Evolutionary conservation across 2,888 invertebrate genomes (phyloP), one percentile per base, ranked within the genome.

Genomic region (Xylocampa areola): DNA sequence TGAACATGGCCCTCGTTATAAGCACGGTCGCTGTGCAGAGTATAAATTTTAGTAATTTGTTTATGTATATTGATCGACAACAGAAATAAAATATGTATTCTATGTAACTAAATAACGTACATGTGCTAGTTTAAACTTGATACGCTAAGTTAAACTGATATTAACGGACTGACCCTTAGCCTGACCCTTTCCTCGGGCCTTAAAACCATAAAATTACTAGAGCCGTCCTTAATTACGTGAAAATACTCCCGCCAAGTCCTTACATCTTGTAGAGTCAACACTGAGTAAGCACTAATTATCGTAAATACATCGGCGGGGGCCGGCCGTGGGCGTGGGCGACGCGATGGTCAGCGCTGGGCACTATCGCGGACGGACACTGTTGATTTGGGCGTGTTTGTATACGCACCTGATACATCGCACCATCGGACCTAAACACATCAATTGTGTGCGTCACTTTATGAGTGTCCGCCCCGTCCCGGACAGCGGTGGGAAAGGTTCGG

Each of bases 351-450:
- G 58, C 47, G 43, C 23, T 27, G 53, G 43, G 13, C 55, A 54
- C 72, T 71, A 68, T 77, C 77, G 35, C 61, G 21, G 39, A 21
- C 43, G 32, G 41, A 55, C 71, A 61, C 55, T 78, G 79, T 79
- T 76, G 79, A 67, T 53, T 79, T 73, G 77, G 80, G 79, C 54
- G 23, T 68, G 70, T 76, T 71, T 73, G 54, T 50, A 29, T 59
- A n/a, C 59, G 50, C 68, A 62, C 71, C 77, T 73, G 71, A 68
- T 66, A 68, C 77, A 47, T 63, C 47, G 60, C 27, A 47, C 63
- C 77, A 47, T 63, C 47, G 60, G 29, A 47, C 63, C 63, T 55
- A 66, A 65, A 73, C 64, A 73, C 70, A 76, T 68, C 64, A 62
- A 62, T 68, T 77, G 66, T 62, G 61, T 76, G 30, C 64, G 55